Evolutionary conservation across 2,888 invertebrate genomes (phyloP).

Genomic region (Tineola bisselliella): DNA sequence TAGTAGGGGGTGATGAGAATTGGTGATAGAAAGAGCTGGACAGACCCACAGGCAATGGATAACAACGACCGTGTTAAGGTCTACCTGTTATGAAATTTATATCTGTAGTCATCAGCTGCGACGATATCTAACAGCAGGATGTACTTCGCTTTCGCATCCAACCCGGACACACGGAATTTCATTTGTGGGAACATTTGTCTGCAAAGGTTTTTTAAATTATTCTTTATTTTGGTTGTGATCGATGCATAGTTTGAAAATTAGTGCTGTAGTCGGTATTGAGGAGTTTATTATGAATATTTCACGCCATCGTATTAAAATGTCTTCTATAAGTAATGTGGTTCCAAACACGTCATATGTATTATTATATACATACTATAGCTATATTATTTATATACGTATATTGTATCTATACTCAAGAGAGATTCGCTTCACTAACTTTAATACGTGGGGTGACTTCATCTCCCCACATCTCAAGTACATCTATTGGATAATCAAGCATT

Average conservation of each 20-base stretch:
- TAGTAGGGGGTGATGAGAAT: not conserved
- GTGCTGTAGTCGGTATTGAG: not conserved
- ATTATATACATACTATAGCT: no score
- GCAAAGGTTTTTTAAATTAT: slow-evolving; percentile 46
- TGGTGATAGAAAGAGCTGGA: slow-evolving; percentile 3
- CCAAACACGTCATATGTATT: no score
- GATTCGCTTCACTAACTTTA: slow-evolving; percentile 9
- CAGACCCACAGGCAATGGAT: slow-evolving; percentile 29
- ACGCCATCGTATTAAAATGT: no score
- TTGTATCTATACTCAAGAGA: not conserved
- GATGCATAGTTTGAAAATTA: not conserved
- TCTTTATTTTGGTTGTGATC: slow-evolving; percentile 6
- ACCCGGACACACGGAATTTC: slow-evolving; percentile 97
- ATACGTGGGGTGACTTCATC: slow-evolving; percentile 6
- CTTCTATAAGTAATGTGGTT: no score
- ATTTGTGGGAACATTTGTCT: slow-evolving; percentile 99
- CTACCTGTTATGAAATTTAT: slow-evolving; percentile 96
- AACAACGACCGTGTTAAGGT: slow-evolving; percentile 21
- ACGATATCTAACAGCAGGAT: slow-evolving; percentile 98
- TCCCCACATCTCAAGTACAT: slow-evolving; percentile 3
- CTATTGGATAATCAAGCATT: slow-evolving; percentile 4
- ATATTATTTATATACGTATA: not conserved
- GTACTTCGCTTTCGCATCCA: slow-evolving; percentile 99
- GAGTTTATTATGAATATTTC: no score
- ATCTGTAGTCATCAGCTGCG: slow-evolving; percentile 98